Evolutionary conservation across 2,888 invertebrate genomes (phyloP), one percentile per base, ranked within the genome.

Genomic region (Baronia brevicornis): DNA sequence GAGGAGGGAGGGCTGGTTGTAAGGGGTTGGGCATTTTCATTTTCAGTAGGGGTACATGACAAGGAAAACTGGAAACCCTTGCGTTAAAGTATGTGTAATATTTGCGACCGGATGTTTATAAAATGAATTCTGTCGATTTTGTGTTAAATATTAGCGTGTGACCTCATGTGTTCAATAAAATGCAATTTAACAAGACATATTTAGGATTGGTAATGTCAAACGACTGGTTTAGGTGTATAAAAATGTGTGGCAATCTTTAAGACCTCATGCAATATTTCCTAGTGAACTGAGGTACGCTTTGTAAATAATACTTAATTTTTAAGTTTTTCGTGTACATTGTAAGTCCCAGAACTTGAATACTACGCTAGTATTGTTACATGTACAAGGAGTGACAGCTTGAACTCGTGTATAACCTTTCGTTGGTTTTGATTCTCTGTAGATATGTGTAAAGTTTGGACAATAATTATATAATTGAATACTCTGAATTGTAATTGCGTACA

Each of bases 371-470:
- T 36, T 35, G 46, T 50, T 40, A 48, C 48, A 43, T 42, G 42
- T 45, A 26, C 40, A 44, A 33, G 46, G 43, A 36, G 46, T 51
- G 45, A 39, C 32, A 51, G 46, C 42, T 44, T 51, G 48, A 51
- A 60, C 48, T 57, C 48, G 42, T 51, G 13, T 13, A 48, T 46
- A 44, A 41, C 35, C 43, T 51, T 54, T 53, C 52, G 51, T 63
- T 59, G 46, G 44, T 54, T 62, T 56, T 42, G 41, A 51, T 41
- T 54, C 59, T 67, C 63, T 75, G 67, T 74, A 72, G 72, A 71
- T 75, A 75, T 69, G 51, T 71, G 75, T 75, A 73, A 72, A 71
- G 68, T 72, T 77, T 68, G 67, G 79, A 79, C 79, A 80, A 79
- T 79, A 80, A 78, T 64, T 65, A 57, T 63, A 57, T 61, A 58